Evolutionary conservation across 2,113 vertebrate genomes (phyloP).

Genomic region (Brachyistius frenatus): DNA sequence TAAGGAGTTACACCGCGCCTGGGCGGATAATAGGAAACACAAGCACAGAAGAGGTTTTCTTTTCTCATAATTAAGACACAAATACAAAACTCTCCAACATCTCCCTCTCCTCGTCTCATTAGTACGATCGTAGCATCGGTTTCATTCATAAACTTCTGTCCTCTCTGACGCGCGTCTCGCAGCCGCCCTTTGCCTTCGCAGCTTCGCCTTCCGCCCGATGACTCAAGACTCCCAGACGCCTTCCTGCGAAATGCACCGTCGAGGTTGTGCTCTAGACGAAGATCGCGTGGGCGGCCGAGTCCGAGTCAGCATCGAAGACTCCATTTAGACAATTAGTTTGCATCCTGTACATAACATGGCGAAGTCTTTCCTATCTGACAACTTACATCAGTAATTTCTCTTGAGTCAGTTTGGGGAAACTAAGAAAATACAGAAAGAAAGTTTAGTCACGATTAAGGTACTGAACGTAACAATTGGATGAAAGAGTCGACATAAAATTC

Average conservation of each 20-base stretch:
- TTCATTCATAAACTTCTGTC: slow-evolving; percentile 29
- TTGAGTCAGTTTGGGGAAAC: background rate
- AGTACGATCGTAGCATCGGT: background rate
- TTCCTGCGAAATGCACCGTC: slow-evolving; percentile 7
- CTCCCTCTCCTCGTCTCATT: background rate
- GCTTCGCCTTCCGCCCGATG: slow-evolving; percentile 29
- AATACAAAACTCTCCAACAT: no score
- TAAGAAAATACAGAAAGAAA: background rate
- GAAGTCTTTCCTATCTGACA: background rate
- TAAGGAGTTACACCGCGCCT: no score
- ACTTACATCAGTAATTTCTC: background rate
- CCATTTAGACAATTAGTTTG: background rate
- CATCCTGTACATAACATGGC: background rate
- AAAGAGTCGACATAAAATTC: background rate
- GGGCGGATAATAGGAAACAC: no score
- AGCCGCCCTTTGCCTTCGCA: background rate
- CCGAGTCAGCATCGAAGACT: slow-evolving; percentile 30
- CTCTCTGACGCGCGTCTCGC: background rate
- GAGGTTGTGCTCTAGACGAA: slow-evolving; percentile 15
- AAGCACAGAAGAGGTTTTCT: no score
- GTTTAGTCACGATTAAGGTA: background rate
- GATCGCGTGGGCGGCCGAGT: slow-evolving; percentile 12
- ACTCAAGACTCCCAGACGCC: slow-evolving; percentile 39
- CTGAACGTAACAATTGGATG: background rate
- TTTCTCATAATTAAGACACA: no score